Base-by-base conservation (phyloP, 2,888 invertebrate species). In the Frankliniella fusca region DNA sequence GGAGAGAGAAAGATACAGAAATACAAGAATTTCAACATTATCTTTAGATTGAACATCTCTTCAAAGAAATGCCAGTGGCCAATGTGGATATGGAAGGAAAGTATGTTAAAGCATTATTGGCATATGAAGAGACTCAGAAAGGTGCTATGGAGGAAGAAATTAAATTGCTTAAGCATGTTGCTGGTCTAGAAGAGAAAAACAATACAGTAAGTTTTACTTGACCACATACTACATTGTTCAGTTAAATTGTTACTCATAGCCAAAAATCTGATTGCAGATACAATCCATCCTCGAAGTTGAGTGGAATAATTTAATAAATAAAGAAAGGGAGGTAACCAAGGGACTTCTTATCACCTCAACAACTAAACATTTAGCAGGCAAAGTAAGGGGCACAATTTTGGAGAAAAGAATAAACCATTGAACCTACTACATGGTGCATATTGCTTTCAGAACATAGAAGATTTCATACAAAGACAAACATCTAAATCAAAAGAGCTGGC, bases 271-370 rank as follows among this genome's bases (percentile, higher is more conserved):
- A 82, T 81, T 23, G 70, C 80, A 48, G 85, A 86, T 82, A 85
- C 86, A 81, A 84, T 82, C 8, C 3, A 81, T 84, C 3, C 83
- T 87, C 81, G 84, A 84, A 81, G 83, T 82, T 48, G 83, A 85
- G 70, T 83, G 85, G 50, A 85, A 86, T 49, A 84, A 83, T 0
- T 86, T 87, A 84, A 86, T 86, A 81, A 83, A 83, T 7, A 84
- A 86, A 81, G 88, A 88, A 84, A 84, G 84, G n/a, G 87, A 87
- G 80, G 85, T 86, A 12, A 87, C 87, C 10, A 85, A 83, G 18
- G 87, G 88, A 8, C 83, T 88, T 18, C 87, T 88, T 65, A 86
- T 86, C 81, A 84, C 86, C 2, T 87, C 87, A 85, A 88, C 88
- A 23, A 88, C 87, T 48, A 87, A 87, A 82, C 84, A 85, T 82